Conservation (phyloP, 1,140 invertebrate species). For the Solenopsis invicta region DNA sequence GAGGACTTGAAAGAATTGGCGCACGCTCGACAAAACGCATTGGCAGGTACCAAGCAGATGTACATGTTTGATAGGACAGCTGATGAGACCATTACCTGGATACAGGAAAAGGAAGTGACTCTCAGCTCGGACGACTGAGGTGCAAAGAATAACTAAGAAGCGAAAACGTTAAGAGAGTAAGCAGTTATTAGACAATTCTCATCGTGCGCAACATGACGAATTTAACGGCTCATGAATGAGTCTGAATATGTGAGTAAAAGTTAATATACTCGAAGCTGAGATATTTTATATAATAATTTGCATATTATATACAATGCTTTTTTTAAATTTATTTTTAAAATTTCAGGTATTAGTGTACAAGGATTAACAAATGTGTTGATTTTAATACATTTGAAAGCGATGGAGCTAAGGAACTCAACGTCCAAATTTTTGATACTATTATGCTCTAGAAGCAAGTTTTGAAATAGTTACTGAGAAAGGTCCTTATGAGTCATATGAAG, state of each 20-base stretch:
- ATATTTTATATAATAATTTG: too few species aligned
- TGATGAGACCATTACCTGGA: too few species aligned
- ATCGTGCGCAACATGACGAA: too few species aligned
- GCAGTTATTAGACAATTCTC: conserved; percentile 80
- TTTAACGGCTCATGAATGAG: conserved; percentile 86
- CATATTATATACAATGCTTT: background rate
- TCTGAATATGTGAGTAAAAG: conserved; percentile 77
- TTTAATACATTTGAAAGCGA: conserved; percentile 97
- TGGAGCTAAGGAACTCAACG: conserved; percentile 95
- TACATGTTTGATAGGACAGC: conserved; percentile 96
- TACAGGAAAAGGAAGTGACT: conserved; percentile 96
- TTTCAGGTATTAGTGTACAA: conserved; percentile 95
- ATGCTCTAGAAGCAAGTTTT: conserved; percentile 98
- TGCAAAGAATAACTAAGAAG: conserved; percentile 95
- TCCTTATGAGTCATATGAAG: conserved; percentile 96
- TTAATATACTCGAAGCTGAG: too few species aligned
- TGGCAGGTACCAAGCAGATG: conserved; percentile 97
- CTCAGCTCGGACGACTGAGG: conserved; percentile 94
- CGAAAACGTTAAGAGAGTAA: conserved; percentile 91
- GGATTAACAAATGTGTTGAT: conserved; percentile 99
- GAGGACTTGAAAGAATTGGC: conserved; percentile 97
- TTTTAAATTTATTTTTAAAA: background rate
- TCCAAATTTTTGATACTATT: conserved; percentile 99
- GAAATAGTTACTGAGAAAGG: conserved; percentile 96
- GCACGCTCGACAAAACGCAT: conserved; percentile 95